phyloP scores from a whole-genome alignment of 2,888 invertebrate genomes.

The Campoplex nolae region DNA sequence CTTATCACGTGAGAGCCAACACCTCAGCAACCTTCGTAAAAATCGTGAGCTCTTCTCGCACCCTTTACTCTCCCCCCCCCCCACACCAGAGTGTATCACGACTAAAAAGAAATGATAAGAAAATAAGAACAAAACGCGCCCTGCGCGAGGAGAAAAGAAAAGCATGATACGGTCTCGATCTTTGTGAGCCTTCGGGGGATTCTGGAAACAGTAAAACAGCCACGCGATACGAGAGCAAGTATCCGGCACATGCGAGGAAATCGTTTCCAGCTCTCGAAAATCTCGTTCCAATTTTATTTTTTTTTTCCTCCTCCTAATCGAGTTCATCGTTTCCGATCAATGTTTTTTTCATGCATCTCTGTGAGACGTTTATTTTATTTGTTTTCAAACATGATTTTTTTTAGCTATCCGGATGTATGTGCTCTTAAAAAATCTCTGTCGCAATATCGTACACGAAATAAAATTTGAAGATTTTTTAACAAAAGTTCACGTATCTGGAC shows the following conservation, averaged over 20 bases:
- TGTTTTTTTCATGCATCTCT: not conserved
- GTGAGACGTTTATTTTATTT: not conserved
- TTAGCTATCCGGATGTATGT: not conserved
- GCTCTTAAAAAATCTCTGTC: not conserved
- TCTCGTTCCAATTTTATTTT: slow-evolving; percentile 4
- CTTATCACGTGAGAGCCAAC: slow-evolving; percentile 69
- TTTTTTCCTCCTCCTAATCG: not conserved
- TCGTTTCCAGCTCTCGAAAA: slow-evolving; percentile 34
- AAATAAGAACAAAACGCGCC: slow-evolving; percentile 20
- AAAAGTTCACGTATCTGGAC: not conserved
- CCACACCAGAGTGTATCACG: not conserved
- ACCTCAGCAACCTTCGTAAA: slow-evolving; percentile 60
- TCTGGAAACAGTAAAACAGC: slow-evolving; percentile 57
- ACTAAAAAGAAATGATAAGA: slow-evolving; percentile 23
- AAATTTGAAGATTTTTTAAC: not conserved
- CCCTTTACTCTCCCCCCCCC: not conserved
- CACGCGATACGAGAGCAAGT: slow-evolving; percentile 50
- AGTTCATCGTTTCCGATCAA: not conserved
- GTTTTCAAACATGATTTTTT: not conserved
- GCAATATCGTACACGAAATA: not conserved
- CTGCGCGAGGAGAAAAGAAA: slow-evolving; percentile 21
- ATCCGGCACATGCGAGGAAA: slow-evolving; percentile 43
- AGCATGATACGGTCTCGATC: slow-evolving; percentile 62
- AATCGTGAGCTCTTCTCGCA: slow-evolving; percentile 25
- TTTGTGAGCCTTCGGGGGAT: slow-evolving; percentile 39